These are phyloP conservation scores for Pelvicachromis taeniatus DNA, from an alignment of 2,113 vertebrate species.

Conservation along the genomic window DNA sequence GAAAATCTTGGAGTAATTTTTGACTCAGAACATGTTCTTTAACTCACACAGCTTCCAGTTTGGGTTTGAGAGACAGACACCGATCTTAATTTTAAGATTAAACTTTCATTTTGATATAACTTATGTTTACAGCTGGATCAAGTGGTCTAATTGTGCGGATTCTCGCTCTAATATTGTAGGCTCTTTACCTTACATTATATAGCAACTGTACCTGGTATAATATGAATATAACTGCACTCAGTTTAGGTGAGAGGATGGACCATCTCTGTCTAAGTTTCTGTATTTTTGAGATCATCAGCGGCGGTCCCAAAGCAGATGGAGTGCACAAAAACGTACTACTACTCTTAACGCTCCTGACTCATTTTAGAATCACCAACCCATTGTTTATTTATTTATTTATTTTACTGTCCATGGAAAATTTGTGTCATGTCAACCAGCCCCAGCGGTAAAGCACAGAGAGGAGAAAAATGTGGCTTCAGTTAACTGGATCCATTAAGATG, in stretches of 20 bases:
- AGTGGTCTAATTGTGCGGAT: background rate
- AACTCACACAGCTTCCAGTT: background rate
- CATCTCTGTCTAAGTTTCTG: background rate
- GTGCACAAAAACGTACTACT: background rate
- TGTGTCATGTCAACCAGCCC: slow-evolving; percentile 53
- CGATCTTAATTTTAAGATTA: background rate
- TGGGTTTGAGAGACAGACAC: background rate
- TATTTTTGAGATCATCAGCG: slow-evolving; percentile 14
- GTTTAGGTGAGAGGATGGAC: background rate
- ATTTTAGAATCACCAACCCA: slow-evolving; percentile 24
- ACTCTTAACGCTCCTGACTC: slow-evolving; percentile 46
- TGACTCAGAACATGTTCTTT: background rate
- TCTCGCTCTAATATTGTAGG: background rate
- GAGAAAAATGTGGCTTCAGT: slow-evolving; percentile 59
- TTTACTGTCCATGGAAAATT: slow-evolving; percentile 65
- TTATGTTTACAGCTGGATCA: background rate
- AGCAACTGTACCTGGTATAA: background rate
- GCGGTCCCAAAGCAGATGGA: slow-evolving; percentile 5
- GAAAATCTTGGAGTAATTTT: background rate
- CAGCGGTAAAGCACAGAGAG: background rate
- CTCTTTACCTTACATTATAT: background rate
- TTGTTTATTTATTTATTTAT: slow-evolving; percentile 54
- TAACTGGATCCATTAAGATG: slow-evolving; percentile 32
- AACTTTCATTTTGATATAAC: background rate
- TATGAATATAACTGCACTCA: background rate